A percentile compares a stretch with the other conserved stretches of the same genome.
These are phyloP conservation scores for Oedothorax gibbosus DNA, from an alignment of 1,140 invertebrate genomes.

Conservation along the genomic window DNA sequence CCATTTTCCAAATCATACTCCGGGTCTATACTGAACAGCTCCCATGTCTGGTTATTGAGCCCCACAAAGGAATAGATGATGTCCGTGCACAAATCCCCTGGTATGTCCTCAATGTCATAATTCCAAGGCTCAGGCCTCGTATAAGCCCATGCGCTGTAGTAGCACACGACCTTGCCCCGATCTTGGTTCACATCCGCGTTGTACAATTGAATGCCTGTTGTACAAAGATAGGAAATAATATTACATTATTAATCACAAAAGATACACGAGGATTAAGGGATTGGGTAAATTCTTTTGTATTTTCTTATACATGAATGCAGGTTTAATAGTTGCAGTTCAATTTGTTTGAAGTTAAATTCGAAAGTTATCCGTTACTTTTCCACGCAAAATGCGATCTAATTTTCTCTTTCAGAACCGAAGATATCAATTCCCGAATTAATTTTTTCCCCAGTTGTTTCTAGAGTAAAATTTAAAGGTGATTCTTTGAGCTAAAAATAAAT, in stretches of 20 bases:
- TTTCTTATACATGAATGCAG: too few species aligned
- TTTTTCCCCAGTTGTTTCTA: too few species aligned
- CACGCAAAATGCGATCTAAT: too few species aligned
- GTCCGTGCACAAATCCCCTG: constrained; percentile 85
- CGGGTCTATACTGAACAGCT: constrained; percentile 82
- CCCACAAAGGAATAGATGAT: constrained; percentile 92
- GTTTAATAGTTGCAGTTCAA: too few species aligned
- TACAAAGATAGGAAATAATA: neutral
- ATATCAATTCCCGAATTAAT: too few species aligned
- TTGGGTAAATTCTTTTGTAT: neutral
- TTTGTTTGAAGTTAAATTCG: too few species aligned
- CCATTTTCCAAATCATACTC: constrained; percentile 70
- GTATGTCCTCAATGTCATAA: constrained; percentile 85
- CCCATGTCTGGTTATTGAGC: constrained; percentile 81
- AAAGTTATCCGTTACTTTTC: too few species aligned
- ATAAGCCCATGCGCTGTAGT: constrained; percentile 78
- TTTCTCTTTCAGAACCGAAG: too few species aligned
- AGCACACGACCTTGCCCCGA: constrained; percentile 63
- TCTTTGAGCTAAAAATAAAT: too few species aligned
- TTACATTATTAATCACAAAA: neutral
- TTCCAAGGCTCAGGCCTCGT: constrained; percentile 83
- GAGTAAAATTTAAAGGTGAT: too few species aligned
- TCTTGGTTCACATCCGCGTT: constrained; percentile 5
- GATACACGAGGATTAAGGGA: neutral
- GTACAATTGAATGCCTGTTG: constrained; percentile 48